Percentiles rank a stretch among this genome's conserved stretches.
phyloP scores from a whole-genome alignment of 2,113 vertebrate species.

The Mobula birostris region DNA sequence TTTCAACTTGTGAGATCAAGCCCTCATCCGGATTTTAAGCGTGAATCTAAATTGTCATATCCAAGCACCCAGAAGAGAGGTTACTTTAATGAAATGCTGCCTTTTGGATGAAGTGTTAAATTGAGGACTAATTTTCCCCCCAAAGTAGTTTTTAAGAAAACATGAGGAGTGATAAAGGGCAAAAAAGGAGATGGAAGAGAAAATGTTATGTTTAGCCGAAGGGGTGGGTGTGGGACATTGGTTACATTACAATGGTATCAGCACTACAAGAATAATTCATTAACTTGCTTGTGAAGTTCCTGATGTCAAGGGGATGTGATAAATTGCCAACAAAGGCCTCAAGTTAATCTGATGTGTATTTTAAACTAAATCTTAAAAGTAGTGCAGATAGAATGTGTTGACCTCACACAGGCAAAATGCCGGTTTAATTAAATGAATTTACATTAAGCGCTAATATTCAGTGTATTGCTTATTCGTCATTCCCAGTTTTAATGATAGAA shows the following conservation, averaged over 20 bases:
- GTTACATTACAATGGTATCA: neutral
- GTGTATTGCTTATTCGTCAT: neutral
- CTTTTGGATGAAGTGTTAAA: neutral
- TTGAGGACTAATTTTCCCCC: neutral
- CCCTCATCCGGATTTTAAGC: neutral
- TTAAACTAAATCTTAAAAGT: neutral
- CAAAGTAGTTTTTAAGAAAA: neutral
- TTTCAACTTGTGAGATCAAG: neutral
- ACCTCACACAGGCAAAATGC: neutral
- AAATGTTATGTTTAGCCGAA: neutral
- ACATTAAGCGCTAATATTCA: neutral
- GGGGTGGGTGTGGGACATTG: neutral
- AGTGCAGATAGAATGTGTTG: neutral
- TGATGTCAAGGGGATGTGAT: neutral
- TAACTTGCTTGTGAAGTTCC: neutral
- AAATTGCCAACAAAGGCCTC: neutral
- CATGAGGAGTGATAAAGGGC: no score
- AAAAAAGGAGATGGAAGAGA: neutral
- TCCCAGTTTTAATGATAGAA: neutral
- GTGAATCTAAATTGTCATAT: neutral
- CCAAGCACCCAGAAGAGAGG: neutral
- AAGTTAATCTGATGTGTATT: neutral
- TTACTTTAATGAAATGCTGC: neutral
- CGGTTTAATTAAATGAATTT: neutral
- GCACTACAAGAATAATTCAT: constrained; percentile 10